phyloP scores from a whole-genome alignment of 2,797 vertebrate genomes.

The Sebastes dallii region DNA sequence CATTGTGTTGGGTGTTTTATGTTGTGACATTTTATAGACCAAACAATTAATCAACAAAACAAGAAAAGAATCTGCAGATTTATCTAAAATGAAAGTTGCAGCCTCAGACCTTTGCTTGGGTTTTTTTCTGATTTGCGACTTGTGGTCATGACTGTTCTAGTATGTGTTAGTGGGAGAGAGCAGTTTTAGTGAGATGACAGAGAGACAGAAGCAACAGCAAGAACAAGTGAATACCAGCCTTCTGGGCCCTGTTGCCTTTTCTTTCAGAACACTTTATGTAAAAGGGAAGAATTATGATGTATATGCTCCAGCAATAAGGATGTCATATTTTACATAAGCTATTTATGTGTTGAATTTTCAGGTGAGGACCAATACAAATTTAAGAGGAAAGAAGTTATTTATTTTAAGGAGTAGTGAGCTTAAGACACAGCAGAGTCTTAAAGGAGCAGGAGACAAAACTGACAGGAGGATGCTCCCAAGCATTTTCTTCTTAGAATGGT shows the following conservation, averaged over 20 bases:
- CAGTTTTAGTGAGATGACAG: neutral
- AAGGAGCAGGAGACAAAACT: conserved; percentile 24
- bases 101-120: neutral
- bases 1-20: neutral
- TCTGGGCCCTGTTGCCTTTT: neutral
- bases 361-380: neutral
- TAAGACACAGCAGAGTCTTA: neutral
- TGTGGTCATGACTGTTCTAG: neutral
- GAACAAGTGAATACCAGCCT: neutral
- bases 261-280: neutral
- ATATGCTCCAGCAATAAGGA: neutral
- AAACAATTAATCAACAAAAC: neutral
- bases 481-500: conserved; percentile 1
- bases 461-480: conserved; percentile 10
- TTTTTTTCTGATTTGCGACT: neutral
- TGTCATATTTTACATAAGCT: neutral
- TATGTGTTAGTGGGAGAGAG: neutral
- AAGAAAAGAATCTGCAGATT: neutral
- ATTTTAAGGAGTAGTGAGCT: neutral
- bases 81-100: neutral
- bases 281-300: neutral
- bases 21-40: neutral
- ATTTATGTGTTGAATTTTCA: neutral
- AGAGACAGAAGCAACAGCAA: neutral
- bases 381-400: neutral